phyloP scores from a whole-genome alignment of 2,797 vertebrate species.

The Phrynocephalus vlangalii region DNA sequence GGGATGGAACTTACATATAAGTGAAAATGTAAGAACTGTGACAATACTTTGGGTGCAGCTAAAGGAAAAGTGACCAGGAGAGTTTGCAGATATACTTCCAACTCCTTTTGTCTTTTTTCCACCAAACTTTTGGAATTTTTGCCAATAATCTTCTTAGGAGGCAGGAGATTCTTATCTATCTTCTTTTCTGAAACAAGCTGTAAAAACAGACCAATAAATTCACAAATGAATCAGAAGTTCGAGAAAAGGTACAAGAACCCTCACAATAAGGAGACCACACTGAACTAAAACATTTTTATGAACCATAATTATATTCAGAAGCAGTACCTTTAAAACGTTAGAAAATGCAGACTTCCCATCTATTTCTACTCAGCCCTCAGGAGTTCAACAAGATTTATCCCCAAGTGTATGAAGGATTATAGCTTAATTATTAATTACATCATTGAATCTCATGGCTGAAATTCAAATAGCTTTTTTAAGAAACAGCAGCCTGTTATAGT shows the following conservation, averaged over 20 bases:
- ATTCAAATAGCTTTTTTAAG: too few relatives aligned
- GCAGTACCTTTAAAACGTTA: not conserved
- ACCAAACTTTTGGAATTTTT: conserved; percentile 97
- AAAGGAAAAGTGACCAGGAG: conserved; percentile 88
- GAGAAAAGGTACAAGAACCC: not conserved
- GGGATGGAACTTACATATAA: conserved; percentile 90
- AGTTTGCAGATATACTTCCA: conserved; percentile 93
- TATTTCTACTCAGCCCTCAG: too few relatives aligned
- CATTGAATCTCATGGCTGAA: not conserved
- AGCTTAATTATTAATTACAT: not conserved
- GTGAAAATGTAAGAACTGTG: conserved; percentile 91
- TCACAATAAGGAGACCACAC: not conserved
- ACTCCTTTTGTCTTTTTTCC: conserved; percentile 93
- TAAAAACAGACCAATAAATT: conserved; percentile 61
- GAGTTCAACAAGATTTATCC: too few relatives aligned
- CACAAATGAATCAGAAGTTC: not conserved
- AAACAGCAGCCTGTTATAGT: too few relatives aligned
- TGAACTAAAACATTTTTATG: not conserved
- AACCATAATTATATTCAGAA: not conserved
- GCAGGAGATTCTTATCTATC: conserved; percentile 91
- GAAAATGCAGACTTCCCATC: not conserved
- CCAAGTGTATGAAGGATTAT: not conserved
- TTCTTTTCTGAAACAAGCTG: conserved; percentile 92
- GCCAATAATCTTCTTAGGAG: conserved; percentile 97
- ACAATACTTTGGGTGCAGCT: conserved; percentile 86